Evolutionary conservation across 2,797 vertebrate species (phyloP).

Genomic region (Semaprochilodus insignis): DNA sequence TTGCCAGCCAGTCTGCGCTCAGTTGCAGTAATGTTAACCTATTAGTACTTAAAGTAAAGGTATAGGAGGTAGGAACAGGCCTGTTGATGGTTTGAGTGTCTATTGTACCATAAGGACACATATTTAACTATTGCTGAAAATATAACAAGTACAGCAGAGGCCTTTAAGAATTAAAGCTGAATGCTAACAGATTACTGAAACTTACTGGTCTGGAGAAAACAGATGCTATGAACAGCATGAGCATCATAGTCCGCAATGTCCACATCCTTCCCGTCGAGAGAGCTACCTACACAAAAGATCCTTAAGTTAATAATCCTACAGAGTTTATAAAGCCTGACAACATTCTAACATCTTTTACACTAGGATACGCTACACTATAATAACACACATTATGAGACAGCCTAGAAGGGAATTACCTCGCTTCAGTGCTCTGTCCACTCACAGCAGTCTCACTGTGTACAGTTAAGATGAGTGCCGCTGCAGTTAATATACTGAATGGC

Average conservation of each 20-base stretch:
- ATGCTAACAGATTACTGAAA: background rate
- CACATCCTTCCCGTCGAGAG: constrained; percentile 37
- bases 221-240: constrained; percentile 36
- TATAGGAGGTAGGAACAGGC: no score
- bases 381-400: background rate
- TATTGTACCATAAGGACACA: background rate
- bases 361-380: no score
- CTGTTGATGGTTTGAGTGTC: no score
- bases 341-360: background rate
- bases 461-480: background rate
- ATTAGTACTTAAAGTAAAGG: no score
- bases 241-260: constrained; percentile 22
- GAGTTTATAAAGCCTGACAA: background rate
- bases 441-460: background rate
- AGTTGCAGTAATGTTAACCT: no score
- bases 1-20: no score
- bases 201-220: constrained; percentile 50
- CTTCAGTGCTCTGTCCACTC: constrained; percentile 11
- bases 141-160: background rate
- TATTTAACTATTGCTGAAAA: background rate
- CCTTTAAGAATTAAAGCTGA: background rate
- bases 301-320: background rate
- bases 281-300: background rate
- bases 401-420: constrained; percentile 33
- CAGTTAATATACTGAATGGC: constrained; percentile 42